Conservation (phyloP, 2,797 vertebrate genomes). For the Diplodus puntazzo region DNA sequence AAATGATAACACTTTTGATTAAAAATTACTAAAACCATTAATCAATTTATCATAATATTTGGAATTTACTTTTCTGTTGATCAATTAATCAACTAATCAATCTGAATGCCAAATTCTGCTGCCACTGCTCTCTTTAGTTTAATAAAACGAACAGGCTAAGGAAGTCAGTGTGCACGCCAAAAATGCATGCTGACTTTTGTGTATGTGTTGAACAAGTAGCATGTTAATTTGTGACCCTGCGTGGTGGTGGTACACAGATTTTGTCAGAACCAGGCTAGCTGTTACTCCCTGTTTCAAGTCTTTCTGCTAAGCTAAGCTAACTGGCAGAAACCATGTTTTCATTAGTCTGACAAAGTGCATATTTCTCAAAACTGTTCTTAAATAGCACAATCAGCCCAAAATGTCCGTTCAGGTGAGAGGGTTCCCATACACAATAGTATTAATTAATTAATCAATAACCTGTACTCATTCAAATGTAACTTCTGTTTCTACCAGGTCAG, state of each 20-base stretch:
- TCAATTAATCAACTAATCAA: too few species aligned
- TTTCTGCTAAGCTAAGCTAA: background rate
- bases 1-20: too few species aligned
- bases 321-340: too few species aligned
- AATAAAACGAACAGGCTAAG: background rate
- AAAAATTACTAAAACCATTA: too few species aligned
- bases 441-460: background rate
- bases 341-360: background rate
- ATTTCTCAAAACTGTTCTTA: background rate
- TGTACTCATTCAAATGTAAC: background rate
- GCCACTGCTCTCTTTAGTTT: background rate
- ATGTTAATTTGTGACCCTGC: background rate
- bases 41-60: too few species aligned
- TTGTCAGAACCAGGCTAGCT: background rate
- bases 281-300: background rate
- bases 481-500: background rate
- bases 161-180: background rate
- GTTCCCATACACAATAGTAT: background rate
- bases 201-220: background rate
- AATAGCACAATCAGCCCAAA: background rate
- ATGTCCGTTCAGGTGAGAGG: background rate
- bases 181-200: too few species aligned
- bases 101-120: too few species aligned
- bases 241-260: background rate
- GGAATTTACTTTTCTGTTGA: too few species aligned